phyloP scores from a whole-genome alignment of 2,113 vertebrate species.

The Nymphicus hollandicus region DNA sequence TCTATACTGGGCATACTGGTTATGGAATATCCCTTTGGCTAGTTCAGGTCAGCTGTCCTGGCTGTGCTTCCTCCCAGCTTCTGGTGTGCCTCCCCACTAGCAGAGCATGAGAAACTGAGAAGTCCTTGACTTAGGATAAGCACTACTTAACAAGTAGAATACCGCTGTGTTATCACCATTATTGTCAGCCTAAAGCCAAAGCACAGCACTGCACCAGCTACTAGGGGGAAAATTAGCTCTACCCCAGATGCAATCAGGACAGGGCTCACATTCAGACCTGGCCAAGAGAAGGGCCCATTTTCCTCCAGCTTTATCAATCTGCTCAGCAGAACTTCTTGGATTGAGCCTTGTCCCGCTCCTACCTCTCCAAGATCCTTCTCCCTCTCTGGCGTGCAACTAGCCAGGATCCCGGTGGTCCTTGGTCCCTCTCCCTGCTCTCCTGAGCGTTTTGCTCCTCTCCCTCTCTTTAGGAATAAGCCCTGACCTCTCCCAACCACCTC shows the following conservation, averaged over 20 bases:
- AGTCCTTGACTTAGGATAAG: not conserved
- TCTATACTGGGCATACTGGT: not conserved
- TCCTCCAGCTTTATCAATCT: not conserved
- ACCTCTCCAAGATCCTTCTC: not conserved
- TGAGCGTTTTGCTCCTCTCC: not conserved
- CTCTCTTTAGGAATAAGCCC: not conserved
- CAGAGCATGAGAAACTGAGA: not conserved
- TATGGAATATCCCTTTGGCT: not conserved
- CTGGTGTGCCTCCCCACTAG: not conserved
- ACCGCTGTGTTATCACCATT: not conserved
- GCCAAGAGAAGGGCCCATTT: not conserved
- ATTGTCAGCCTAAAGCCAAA: not conserved
- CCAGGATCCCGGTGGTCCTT: not conserved
- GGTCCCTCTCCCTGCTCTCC: not conserved
- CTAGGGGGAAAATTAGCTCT: not conserved
- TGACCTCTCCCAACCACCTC: constrained; percentile 17
- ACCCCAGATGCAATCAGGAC: not conserved
- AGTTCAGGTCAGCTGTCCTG: not conserved
- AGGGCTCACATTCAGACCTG: not conserved
- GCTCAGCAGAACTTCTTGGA: not conserved
- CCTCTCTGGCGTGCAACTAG: not conserved
- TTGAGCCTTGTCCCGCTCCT: not conserved
- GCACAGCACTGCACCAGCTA: not conserved
- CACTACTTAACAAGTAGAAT: not conserved
- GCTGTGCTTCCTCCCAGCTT: not conserved